Evolutionary conservation across 2,113 vertebrate genomes (phyloP).

Genomic region (Pardalotus punctatus): DNA sequence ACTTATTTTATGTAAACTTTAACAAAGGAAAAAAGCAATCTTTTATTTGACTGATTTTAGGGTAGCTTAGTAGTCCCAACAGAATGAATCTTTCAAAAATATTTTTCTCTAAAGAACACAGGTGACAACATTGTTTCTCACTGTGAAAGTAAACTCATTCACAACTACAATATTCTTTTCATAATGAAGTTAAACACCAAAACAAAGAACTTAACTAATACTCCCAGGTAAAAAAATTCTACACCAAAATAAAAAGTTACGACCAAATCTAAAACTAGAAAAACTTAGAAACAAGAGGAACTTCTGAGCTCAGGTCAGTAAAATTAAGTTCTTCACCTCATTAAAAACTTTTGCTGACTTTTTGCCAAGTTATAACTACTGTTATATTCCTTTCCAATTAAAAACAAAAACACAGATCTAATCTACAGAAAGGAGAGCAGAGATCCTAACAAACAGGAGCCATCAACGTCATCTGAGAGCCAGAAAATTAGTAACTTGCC

Average conservation of each 20-base stretch:
- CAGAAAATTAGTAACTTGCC: background rate
- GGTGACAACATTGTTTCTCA: background rate
- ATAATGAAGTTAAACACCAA: background rate
- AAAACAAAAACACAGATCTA: background rate
- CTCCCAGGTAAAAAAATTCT: background rate
- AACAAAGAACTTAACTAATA: background rate
- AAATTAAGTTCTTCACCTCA: background rate
- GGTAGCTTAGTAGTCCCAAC: background rate
- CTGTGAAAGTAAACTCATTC: background rate
- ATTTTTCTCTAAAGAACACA: background rate
- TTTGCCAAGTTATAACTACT: background rate
- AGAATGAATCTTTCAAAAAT: background rate
- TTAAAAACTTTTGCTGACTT: background rate
- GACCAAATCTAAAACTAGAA: background rate
- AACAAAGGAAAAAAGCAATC: background rate
- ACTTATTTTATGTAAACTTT: background rate
- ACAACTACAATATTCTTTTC: background rate
- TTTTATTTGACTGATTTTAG: background rate
- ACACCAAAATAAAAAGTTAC: background rate
- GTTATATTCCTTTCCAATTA: background rate
- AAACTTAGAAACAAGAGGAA: background rate
- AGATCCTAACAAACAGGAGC: background rate
- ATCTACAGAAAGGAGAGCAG: background rate
- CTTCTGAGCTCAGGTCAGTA: background rate
- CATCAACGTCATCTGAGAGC: background rate